Percentiles rank a stretch among this genome's conserved stretches.
phyloP scores from a whole-genome alignment of 1,140 invertebrate genomes.

The Trichogramma pretiosum region DNA sequence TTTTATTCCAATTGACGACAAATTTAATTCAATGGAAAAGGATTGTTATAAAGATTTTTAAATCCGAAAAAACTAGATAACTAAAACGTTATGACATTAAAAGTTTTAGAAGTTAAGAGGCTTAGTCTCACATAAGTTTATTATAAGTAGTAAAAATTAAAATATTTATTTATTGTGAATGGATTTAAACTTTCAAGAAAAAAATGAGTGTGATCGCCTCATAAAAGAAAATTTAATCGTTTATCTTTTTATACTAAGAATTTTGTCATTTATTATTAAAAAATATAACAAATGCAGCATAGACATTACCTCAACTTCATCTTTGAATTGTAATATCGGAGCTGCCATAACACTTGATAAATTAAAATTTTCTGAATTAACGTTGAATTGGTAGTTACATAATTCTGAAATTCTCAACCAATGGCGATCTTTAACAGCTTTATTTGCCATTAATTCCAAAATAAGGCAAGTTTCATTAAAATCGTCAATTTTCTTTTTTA shows the following conservation, averaged over 20 bases:
- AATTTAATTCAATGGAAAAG: too few relatives aligned
- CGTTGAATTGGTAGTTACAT: slow-evolving; percentile 64
- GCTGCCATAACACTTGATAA: slow-evolving; percentile 76
- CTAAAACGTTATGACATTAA: too few relatives aligned
- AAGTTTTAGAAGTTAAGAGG: too few relatives aligned
- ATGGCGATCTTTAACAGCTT: slow-evolving; percentile 81
- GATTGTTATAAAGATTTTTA: too few relatives aligned
- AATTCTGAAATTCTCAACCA: slow-evolving; percentile 70
- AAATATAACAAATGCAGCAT: neutral
- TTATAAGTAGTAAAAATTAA: too few relatives aligned
- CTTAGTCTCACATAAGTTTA: too few relatives aligned
- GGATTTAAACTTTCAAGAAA: too few relatives aligned
- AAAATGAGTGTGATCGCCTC: too few relatives aligned
- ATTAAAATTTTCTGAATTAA: slow-evolving; percentile 70
- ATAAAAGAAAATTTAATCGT: too few relatives aligned
- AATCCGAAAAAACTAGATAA: too few relatives aligned
- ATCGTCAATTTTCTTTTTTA: slow-evolving; percentile 84
- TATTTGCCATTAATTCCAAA: slow-evolving; percentile 81
- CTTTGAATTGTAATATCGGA: slow-evolving; percentile 71
- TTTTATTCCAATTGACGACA: too few relatives aligned
- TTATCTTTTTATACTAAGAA: neutral
- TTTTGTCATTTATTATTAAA: neutral
- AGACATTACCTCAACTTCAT: slow-evolving; percentile 70
- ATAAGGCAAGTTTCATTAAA: slow-evolving; percentile 83
- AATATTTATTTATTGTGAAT: too few relatives aligned